A percentile compares a stretch with the other conserved stretches of the same genome.
Conservation (phyloP, 2,113 vertebrate species). For the Desmodus rotundus region DNA sequence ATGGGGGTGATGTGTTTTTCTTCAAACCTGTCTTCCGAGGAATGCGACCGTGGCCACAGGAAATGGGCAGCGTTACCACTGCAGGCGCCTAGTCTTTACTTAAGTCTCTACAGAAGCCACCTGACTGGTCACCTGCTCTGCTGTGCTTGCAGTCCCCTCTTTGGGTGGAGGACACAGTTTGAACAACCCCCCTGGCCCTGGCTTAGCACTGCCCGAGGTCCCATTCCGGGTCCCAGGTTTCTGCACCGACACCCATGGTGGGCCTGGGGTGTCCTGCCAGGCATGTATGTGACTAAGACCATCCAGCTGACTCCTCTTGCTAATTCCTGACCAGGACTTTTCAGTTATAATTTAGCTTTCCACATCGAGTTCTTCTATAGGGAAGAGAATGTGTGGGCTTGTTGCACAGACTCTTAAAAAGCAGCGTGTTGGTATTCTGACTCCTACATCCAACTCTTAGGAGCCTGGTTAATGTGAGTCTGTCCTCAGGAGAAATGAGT, state of each 20-base stretch:
- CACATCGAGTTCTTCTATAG: neutral
- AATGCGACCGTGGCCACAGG: no score
- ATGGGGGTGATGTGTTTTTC: neutral
- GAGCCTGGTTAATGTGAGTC: neutral
- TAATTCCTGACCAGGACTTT: neutral
- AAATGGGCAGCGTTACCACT: neutral
- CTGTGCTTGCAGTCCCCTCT: neutral
- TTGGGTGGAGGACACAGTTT: no score
- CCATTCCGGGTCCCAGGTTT: neutral
- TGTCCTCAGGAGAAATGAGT: neutral
- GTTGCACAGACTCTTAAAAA: neutral
- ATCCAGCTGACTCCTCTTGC: neutral
- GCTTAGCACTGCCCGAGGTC: neutral
- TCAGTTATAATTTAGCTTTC: neutral
- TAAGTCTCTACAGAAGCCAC: accelerated
- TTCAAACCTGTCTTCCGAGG: neutral
- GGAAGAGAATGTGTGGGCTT: neutral
- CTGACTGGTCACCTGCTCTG: neutral
- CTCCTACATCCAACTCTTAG: neutral
- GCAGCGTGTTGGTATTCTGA: neutral
- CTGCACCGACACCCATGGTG: neutral
- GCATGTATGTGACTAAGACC: neutral
- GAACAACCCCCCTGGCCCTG: neutral
- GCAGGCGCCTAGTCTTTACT: neutral
- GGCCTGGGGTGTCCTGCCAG: no score